Evolutionary conservation across 2,113 vertebrate genomes (phyloP).

Genomic region (Strigops habroptila): DNA sequence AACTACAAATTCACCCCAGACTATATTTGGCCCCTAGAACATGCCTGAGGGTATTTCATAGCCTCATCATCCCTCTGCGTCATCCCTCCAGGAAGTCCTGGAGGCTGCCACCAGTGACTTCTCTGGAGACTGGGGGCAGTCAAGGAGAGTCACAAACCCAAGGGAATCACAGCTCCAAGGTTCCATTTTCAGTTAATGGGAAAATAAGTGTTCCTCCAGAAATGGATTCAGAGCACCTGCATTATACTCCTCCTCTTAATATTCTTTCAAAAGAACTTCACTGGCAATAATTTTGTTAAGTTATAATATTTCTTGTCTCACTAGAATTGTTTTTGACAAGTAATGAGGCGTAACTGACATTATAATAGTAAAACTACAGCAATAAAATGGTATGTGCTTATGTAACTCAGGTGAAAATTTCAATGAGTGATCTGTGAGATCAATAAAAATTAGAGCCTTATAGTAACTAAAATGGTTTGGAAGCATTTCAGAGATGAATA

Average conservation of each 20-base stretch:
- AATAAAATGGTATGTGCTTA: background rate
- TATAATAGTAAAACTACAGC: background rate
- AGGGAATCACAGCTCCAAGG: background rate
- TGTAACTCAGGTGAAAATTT: background rate
- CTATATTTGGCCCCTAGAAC: background rate
- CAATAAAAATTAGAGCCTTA: background rate
- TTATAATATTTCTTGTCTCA: background rate
- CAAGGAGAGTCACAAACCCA: background rate
- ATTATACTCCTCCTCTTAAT: background rate
- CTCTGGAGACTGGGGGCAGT: background rate
- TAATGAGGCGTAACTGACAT: background rate
- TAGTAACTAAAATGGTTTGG: background rate
- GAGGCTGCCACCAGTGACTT: background rate
- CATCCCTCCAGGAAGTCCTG: background rate
- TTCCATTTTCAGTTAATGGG: background rate
- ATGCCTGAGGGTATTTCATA: accelerated
- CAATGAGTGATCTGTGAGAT: background rate
- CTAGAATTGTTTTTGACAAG: background rate
- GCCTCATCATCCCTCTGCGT: background rate
- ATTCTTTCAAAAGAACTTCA: background rate
- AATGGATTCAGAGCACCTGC: background rate
- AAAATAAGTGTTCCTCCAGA: background rate
- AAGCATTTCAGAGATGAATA: background rate
- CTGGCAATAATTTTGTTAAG: background rate
- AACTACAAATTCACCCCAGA: background rate